These are phyloP conservation scores for Myxocyprinus asiaticus DNA, from an alignment of 2,113 vertebrate genomes.

Conservation along the genomic window DNA sequence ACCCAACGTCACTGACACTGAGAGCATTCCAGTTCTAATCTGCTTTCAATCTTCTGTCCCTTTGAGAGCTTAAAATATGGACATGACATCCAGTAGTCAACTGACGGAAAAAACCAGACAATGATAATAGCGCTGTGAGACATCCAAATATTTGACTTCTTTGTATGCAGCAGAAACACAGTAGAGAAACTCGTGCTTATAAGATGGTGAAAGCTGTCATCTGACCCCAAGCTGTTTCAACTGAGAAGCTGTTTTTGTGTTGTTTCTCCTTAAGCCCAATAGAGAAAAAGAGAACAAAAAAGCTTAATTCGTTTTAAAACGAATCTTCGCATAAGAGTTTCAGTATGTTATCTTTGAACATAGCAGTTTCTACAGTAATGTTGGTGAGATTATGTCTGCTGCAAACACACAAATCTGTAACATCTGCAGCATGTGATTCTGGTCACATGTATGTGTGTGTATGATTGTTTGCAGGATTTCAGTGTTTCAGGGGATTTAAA, in stretches of 20 bases:
- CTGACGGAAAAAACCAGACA: background rate
- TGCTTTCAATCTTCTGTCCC: background rate
- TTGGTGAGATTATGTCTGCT: conserved; percentile 1
- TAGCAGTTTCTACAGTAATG: background rate
- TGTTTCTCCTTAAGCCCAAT: conserved; percentile 13
- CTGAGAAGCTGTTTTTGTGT: conserved; percentile 26
- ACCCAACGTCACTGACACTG: background rate
- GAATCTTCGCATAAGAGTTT: background rate
- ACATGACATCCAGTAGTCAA: background rate
- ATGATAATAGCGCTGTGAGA: background rate
- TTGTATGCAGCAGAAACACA: background rate
- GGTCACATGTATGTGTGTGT: background rate
- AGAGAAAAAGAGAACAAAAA: background rate
- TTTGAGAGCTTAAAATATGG: background rate
- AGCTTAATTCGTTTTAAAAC: conserved; percentile 18
- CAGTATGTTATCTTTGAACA: conserved; percentile 36
- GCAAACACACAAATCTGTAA: background rate
- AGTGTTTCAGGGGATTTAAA: too few species aligned
- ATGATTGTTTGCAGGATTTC: background rate
- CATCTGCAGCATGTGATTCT: background rate
- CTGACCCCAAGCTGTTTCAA: conserved; percentile 1
- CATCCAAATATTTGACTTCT: conserved; percentile 12
- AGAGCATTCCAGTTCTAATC: background rate
- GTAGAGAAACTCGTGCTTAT: conserved; percentile 10
- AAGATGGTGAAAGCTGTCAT: conserved; percentile 9